These are phyloP conservation scores for Procapra przewalskii DNA, from an alignment of 2,113 vertebrate genomes.

Conservation along the genomic window DNA sequence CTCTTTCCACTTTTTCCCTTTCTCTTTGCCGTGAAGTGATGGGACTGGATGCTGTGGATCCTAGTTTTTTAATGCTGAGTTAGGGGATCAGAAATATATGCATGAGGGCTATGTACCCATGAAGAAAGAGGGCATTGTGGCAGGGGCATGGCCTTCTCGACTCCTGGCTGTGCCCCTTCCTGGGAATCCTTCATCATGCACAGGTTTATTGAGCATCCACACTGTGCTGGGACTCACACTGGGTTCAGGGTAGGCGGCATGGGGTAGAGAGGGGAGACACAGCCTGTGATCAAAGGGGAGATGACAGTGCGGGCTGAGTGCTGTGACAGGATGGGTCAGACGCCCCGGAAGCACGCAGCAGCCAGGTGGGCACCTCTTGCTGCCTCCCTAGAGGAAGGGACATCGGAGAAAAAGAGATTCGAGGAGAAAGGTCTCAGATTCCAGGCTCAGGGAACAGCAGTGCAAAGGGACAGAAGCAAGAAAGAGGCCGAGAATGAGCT, in stretches of 20 bases:
- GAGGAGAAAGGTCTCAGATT: no score
- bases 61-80: background rate
- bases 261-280: background rate
- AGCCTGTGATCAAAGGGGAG: background rate
- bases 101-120: background rate
- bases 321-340: background rate
- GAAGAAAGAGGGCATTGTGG: background rate
- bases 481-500: background rate
- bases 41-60: background rate
- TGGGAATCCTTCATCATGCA: background rate
- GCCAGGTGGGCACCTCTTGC: background rate
- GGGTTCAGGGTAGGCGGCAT: background rate
- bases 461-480: background rate
- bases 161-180: background rate
- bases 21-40: background rate
- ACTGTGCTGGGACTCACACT: rapidly evolving
- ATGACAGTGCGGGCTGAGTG: background rate
- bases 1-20: background rate
- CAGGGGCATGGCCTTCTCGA: background rate
- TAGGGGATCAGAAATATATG: background rate
- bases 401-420: background rate
- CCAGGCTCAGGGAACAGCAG: background rate
- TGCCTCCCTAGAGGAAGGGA: background rate
- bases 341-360: rapidly evolving
- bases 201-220: rapidly evolving